Percentiles rank a stretch among this genome's conserved stretches.
phyloP scores from a whole-genome alignment of 2,797 vertebrate genomes.

The Phoeniculus purpureus region DNA sequence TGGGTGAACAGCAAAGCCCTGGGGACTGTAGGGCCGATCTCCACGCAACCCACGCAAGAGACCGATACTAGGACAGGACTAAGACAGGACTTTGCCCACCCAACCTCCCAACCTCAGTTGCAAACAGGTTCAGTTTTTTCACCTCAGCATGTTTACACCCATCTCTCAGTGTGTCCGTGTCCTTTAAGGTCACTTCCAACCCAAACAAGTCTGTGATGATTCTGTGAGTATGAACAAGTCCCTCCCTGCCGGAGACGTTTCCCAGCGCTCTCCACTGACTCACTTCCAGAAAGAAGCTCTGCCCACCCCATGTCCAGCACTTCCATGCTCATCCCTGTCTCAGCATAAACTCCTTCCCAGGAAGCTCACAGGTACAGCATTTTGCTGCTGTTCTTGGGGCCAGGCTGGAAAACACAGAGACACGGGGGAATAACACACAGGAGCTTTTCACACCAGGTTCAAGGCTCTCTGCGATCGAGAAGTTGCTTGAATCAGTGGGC shows the following conservation, averaged over 20 bases:
- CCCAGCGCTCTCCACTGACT: not conserved
- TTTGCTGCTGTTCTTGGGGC: not conserved
- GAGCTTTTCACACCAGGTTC: not conserved
- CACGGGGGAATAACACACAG: rapidly evolving
- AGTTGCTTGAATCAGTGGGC: rapidly evolving
- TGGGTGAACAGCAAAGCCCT: not conserved
- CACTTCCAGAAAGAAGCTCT: not conserved
- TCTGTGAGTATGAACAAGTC: not conserved
- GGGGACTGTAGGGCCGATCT: not conserved
- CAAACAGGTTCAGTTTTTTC: not conserved
- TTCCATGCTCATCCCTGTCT: not conserved
- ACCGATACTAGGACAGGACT: not conserved
- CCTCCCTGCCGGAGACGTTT: not conserved
- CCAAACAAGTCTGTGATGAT: not conserved
- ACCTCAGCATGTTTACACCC: not conserved
- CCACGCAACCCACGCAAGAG: rapidly evolving
- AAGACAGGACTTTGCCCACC: not conserved
- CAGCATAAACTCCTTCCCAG: not conserved
- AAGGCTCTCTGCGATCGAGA: not conserved
- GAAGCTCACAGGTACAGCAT: not conserved
- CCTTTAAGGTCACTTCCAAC: not conserved
- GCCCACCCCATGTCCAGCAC: not conserved
- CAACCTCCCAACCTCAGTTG: not conserved
- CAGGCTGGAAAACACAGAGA: not conserved
- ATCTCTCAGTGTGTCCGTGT: not conserved